These are phyloP conservation scores for Pandemis corylana DNA, from an alignment of 2,888 invertebrate species.

Conservation along the genomic window DNA sequence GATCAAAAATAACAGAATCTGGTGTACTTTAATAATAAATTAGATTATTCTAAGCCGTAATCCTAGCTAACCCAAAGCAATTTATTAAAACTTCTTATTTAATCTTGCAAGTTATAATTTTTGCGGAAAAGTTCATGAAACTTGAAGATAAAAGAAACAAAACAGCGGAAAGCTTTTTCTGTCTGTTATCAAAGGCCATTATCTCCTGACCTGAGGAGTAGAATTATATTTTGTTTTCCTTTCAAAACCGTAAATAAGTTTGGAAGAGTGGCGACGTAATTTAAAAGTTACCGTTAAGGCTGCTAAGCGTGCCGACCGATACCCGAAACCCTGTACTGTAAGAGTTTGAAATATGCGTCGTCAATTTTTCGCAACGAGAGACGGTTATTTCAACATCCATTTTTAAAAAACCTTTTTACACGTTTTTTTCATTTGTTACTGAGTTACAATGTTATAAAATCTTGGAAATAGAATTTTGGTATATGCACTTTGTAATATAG, in stretches of 20 bases:
- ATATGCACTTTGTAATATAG: too few relatives aligned
- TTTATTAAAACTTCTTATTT: conserved; percentile 83
- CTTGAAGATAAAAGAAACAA: conserved; percentile 82
- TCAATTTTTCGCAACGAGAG: background rate
- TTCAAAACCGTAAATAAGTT: conserved; percentile 69
- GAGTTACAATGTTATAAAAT: too few relatives aligned
- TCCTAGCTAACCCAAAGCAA: conserved; percentile 72
- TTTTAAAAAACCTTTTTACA: too few relatives aligned
- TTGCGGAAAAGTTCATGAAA: conserved; percentile 78
- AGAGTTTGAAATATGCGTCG: conserved; percentile 1
- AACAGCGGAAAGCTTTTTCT: conserved; percentile 84
- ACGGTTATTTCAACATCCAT: background rate
- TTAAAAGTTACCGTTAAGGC: conserved; percentile 71
- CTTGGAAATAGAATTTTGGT: too few relatives aligned
- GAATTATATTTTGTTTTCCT: conserved; percentile 80
- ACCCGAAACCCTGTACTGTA: background rate
- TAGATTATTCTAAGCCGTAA: conserved; percentile 67
- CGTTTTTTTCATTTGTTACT: too few relatives aligned
- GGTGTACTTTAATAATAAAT: conserved; percentile 50
- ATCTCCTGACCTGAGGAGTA: conserved; percentile 83
- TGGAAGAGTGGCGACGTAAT: conserved; percentile 75
- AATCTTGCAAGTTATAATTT: conserved; percentile 82
- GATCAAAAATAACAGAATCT: conserved; percentile 18
- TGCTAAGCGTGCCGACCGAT: conserved; percentile 25
- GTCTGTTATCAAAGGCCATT: conserved; percentile 83